Percentiles rank a stretch among this genome's conserved stretches.
These are phyloP conservation scores for Mohoua ochrocephala DNA, from an alignment of 2,113 vertebrate species.

Conservation along the genomic window DNA sequence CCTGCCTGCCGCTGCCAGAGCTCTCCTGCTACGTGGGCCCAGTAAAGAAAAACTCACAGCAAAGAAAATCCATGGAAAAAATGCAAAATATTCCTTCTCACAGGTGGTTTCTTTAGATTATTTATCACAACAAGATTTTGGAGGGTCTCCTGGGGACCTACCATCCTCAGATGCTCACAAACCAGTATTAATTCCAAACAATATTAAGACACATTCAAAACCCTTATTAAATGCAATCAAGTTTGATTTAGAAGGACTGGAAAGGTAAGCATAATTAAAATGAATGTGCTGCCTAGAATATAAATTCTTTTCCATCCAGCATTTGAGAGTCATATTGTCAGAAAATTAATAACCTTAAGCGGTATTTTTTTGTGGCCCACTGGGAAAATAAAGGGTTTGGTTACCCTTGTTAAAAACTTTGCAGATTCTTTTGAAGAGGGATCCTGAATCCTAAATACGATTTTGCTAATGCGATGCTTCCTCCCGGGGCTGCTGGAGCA, in stretches of 20 bases:
- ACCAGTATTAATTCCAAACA: conserved; percentile 64
- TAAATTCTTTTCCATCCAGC: conserved; percentile 13
- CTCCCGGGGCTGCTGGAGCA: not conserved
- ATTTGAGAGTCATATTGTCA: conserved; percentile 47
- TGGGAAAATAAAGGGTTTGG: conserved; percentile 8
- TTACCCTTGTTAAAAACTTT: not conserved
- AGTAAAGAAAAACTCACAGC: not conserved
- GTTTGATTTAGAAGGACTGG: conserved; percentile 60
- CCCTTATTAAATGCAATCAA: conserved; percentile 69
- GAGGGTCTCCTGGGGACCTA: conserved; percentile 32
- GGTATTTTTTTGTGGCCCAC: not conserved
- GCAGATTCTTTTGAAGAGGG: not conserved
- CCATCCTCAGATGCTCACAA: conserved; percentile 37
- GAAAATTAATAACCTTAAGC: conserved; percentile 39
- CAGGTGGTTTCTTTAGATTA: conserved; percentile 8
- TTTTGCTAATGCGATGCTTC: not conserved
- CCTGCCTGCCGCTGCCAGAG: not conserved
- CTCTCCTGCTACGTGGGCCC: not conserved
- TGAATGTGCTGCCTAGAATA: conserved; percentile 40
- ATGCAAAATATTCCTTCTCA: not conserved
- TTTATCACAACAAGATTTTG: conserved; percentile 41
- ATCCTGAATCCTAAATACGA: not conserved
- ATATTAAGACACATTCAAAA: conserved; percentile 58
- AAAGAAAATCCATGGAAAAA: not conserved
- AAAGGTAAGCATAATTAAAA: conserved; percentile 69